A percentile compares a stretch with the other conserved stretches of the same genome.
Conservation (phyloP, 2,797 vertebrate species). For the Hydrocynus forskahlii region DNA sequence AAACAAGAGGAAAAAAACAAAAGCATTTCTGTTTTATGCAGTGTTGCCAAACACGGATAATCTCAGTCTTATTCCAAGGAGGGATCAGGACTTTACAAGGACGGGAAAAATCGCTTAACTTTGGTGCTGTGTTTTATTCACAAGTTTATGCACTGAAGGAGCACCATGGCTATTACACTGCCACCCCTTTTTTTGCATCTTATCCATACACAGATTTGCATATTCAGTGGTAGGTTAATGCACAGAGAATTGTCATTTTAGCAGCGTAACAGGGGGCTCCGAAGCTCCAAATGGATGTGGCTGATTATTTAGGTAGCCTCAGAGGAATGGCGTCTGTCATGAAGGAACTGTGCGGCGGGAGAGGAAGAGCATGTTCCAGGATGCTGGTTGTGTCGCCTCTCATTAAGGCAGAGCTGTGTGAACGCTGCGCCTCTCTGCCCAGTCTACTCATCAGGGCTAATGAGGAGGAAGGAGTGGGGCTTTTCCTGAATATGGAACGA, state of each 20-base stretch:
- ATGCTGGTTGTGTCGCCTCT: conserved; percentile 51
- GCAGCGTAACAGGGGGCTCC: neutral
- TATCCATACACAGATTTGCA: neutral
- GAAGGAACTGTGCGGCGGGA: conserved; percentile 27
- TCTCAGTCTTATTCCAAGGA: neutral
- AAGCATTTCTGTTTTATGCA: neutral
- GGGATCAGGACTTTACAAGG: neutral
- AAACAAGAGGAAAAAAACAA: neutral
- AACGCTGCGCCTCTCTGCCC: conserved; percentile 32
- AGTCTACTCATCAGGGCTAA: conserved; percentile 49
- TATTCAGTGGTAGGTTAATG: conserved; percentile 17
- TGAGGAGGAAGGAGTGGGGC: conserved; percentile 29
- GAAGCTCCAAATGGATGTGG: conserved; percentile 12
- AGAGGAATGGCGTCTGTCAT: conserved; percentile 22
- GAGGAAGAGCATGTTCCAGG: conserved; percentile 48
- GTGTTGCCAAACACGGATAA: neutral
- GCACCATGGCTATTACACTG: neutral
- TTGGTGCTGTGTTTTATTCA: neutral
- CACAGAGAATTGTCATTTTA: conserved; percentile 26
- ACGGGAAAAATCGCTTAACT: neutral
- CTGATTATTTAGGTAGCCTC: conserved; percentile 42
- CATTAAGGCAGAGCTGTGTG: conserved; percentile 52
- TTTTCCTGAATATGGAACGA: conserved; percentile 43
- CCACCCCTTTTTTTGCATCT: neutral
- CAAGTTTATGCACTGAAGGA: neutral